A percentile compares a stretch with the other conserved stretches of the same genome.
Conservation (phyloP, 1,140 invertebrate species). For the Hypothenemus hampei region DNA sequence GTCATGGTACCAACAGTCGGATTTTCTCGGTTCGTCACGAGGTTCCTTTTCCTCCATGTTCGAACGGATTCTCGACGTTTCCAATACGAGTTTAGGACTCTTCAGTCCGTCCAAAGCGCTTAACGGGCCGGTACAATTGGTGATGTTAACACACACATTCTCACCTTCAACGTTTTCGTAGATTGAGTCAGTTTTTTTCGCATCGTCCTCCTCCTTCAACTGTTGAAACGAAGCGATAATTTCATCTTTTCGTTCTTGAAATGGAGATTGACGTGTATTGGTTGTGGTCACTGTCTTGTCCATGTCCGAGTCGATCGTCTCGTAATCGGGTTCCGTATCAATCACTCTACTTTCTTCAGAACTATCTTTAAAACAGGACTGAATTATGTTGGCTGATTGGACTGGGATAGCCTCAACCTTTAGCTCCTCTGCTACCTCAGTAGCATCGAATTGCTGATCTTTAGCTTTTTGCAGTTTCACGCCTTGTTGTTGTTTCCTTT, state of each 20-base stretch:
- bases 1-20: constrained; percentile 48
- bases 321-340: constrained; percentile 41
- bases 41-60: background rate
- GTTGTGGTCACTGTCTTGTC: constrained; percentile 17
- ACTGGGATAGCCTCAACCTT: constrained; percentile 23
- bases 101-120: constrained; percentile 36
- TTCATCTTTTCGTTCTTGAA: constrained; percentile 38
- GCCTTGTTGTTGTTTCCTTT: constrained; percentile 47
- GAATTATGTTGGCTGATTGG: constrained; percentile 29
- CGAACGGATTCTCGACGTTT: constrained; percentile 25
- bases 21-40: constrained; percentile 19
- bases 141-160: constrained; percentile 17
- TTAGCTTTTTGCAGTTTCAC: constrained; percentile 47
- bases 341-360: constrained; percentile 14
- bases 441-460: constrained; percentile 21
- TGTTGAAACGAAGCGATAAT: constrained; percentile 39
- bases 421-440: constrained; percentile 36
- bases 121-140: constrained; percentile 1
- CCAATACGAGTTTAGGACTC: constrained; percentile 40
- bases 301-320: constrained; percentile 38
- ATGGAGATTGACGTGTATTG: constrained; percentile 33
- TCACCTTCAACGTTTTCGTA: constrained; percentile 34
- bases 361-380: constrained; percentile 34
- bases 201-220: constrained; percentile 32
- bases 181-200: constrained; percentile 21